Percentiles rank a stretch among this genome's conserved stretches.
phyloP scores from a whole-genome alignment of 1,140 invertebrate genomes.

The Aphis craccivora region DNA sequence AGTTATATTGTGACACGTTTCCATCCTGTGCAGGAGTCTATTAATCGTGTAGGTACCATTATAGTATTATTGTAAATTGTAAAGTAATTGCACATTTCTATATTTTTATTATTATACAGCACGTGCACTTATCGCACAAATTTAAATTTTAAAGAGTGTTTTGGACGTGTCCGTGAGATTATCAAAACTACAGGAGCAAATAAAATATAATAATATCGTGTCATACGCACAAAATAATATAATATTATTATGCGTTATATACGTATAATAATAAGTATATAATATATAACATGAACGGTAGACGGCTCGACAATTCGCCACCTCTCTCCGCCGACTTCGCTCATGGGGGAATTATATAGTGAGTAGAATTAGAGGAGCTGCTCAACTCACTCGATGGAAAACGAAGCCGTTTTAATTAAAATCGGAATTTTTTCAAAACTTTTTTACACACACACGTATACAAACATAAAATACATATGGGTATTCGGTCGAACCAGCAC shows the following conservation, averaged over 20 bases:
- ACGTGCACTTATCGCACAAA: too few relatives aligned
- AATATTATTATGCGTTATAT: neutral
- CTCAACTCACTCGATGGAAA: neutral
- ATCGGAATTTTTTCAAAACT: neutral
- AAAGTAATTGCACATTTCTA: neutral
- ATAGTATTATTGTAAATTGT: neutral
- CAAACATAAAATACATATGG: neutral
- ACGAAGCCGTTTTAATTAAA: neutral
- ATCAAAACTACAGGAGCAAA: neutral
- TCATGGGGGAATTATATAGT: neutral
- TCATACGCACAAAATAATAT: neutral
- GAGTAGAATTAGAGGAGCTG: neutral
- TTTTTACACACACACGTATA: neutral
- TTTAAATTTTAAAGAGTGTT: constrained; percentile 18
- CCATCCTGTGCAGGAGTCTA: neutral
- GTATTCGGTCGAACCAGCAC: neutral
- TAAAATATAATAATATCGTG: neutral
- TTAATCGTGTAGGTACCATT: neutral
- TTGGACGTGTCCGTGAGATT: neutral
- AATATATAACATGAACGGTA: neutral
- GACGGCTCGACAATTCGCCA: neutral
- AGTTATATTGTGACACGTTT: neutral
- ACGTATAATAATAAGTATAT: neutral
- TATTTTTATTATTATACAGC: neutral
- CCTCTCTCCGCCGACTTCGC: neutral